These are phyloP conservation scores for Elgaria multicarinata DNA, from an alignment of 2,113 vertebrate genomes.

Conservation along the genomic window DNA sequence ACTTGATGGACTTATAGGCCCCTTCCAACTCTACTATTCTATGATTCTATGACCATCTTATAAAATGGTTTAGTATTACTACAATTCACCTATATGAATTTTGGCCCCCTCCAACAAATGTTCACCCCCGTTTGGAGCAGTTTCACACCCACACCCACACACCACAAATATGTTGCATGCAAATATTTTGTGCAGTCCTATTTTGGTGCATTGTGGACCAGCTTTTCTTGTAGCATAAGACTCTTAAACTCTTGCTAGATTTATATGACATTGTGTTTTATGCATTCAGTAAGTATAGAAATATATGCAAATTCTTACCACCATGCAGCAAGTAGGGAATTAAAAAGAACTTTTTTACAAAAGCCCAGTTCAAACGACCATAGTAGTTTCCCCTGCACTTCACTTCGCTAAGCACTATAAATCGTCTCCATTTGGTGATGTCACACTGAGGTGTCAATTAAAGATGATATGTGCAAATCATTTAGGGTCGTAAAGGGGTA, in stretches of 20 bases:
- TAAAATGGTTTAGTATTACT: too few relatives aligned
- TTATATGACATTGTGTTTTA: not conserved
- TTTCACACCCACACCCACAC: not conserved
- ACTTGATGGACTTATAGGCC: too few relatives aligned
- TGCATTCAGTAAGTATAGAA: not conserved
- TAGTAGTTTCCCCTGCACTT: conserved; percentile 32
- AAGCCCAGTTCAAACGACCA: conserved; percentile 9
- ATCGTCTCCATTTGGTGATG: conserved; percentile 73
- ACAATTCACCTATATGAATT: not conserved
- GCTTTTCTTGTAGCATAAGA: not conserved
- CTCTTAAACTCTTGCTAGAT: not conserved
- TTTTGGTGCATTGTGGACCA: not conserved
- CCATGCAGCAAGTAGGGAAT: not conserved
- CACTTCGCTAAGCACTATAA: conserved; percentile 48
- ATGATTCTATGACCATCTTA: too few relatives aligned
- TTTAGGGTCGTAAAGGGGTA: conserved; percentile 72
- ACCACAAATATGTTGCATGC: not conserved
- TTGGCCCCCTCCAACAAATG: not conserved
- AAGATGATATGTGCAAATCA: conserved; percentile 80
- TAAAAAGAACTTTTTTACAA: not conserved
- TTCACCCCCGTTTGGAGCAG: too few relatives aligned
- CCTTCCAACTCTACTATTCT: too few relatives aligned
- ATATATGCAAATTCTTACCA: not conserved
- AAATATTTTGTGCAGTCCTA: not conserved
- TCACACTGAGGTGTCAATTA: conserved; percentile 78